phyloP scores from a whole-genome alignment of 2,888 invertebrate genomes.

The Merodon equestris region DNA sequence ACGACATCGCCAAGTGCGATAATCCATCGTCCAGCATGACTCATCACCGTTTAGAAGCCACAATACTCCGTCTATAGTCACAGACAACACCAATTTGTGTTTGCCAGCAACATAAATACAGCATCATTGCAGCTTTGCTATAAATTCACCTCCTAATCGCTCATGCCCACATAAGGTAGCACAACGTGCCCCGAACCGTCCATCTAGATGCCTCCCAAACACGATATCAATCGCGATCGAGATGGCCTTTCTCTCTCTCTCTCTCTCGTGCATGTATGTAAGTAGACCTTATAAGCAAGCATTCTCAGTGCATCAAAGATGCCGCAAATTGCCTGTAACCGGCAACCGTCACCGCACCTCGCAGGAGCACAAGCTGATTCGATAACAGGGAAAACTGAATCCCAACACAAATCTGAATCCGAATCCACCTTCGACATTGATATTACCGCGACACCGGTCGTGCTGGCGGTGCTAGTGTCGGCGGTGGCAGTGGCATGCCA shows the following conservation, averaged over 20 bases:
- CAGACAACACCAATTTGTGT: conserved; percentile 57
- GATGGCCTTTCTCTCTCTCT: conserved; percentile 1
- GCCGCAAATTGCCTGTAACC: conserved; percentile 56
- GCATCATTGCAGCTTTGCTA: conserved; percentile 47
- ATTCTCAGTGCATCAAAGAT: conserved; percentile 44
- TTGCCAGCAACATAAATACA: conserved; percentile 50
- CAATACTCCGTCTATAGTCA: conserved; percentile 10
- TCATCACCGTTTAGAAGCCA: no score
- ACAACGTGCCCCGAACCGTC: conserved; percentile 32
- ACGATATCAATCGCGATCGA: conserved; percentile 58
- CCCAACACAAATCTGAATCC: conserved; percentile 47
- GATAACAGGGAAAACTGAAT: conserved; percentile 41
- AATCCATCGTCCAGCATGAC: conserved; percentile 4
- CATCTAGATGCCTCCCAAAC: conserved; percentile 39
- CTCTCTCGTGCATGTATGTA: conserved; percentile 1
- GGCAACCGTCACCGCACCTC: conserved; percentile 26
- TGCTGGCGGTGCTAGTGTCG: neutral
- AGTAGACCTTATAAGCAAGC: conserved; percentile 18
- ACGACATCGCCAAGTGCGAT: neutral
- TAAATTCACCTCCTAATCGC: conserved; percentile 64
- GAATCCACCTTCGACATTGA: conserved; percentile 55
- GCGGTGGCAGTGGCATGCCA: neutral
- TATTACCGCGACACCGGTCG: conserved; percentile 18
- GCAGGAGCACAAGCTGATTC: conserved; percentile 35
- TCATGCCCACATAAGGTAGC: conserved; percentile 64